phyloP scores from a whole-genome alignment of 2,888 invertebrate species.

The Cephus nigrinus region DNA sequence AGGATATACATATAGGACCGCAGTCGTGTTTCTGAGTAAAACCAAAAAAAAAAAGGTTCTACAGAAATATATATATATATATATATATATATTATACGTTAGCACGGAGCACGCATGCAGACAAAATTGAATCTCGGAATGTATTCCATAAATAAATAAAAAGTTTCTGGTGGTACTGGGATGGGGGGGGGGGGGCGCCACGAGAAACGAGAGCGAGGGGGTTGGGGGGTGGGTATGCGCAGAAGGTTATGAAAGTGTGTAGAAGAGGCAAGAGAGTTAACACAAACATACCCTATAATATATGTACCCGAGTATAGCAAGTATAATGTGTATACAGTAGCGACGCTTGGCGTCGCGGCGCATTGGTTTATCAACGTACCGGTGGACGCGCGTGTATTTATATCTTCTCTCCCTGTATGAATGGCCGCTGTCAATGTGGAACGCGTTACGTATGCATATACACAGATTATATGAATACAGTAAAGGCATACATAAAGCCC shows the following conservation, averaged over 20 bases:
- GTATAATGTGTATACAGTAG: not conserved
- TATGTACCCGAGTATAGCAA: not conserved
- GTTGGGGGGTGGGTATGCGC: slow-evolving; percentile 1
- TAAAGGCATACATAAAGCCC: not conserved
- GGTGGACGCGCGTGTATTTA: not conserved
- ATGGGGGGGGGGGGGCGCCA: slow-evolving; percentile 59
- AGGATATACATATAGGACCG: not conserved
- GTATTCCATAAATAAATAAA: slow-evolving; percentile 53
- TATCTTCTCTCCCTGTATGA: slow-evolving; percentile 8
- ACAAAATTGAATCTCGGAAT: slow-evolving; percentile 46
- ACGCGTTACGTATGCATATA: not conserved
- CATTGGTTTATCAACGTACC: slow-evolving; percentile 1
- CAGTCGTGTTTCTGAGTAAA: not conserved
- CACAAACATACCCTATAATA: not conserved
- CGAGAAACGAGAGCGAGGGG: not conserved
- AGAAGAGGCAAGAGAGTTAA: not conserved
- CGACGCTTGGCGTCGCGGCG: not conserved
- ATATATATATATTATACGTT: not conserved
- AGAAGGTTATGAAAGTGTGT: not conserved
- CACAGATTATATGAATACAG: not conserved
- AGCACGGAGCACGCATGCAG: slow-evolving; percentile 17
- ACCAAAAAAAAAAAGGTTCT: not conserved
- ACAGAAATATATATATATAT: not conserved
- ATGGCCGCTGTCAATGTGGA: slow-evolving; percentile 3
- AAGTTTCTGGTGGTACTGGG: slow-evolving; percentile 23